Evolutionary conservation across 1,140 invertebrate genomes (phyloP), one percentile per base, ranked within the genome.

Genomic region (Thereuonema tuberculata): DNA sequence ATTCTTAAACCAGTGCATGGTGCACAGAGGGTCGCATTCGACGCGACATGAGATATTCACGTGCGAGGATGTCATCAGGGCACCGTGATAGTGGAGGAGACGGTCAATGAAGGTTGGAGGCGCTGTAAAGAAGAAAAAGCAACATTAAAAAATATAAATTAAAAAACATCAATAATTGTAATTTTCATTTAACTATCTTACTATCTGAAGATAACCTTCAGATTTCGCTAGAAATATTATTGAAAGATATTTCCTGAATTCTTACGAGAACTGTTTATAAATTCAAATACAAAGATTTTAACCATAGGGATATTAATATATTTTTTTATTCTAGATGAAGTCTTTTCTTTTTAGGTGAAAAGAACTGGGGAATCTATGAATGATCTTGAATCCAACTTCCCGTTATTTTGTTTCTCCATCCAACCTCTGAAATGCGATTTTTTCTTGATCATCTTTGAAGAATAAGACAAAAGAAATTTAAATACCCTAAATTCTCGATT

Each of bases 51-150:
- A 85, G 12, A 93, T 78, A 56, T 81, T 87, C 47, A 91, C 84
- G 67, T 85, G 83, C 49, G 79, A 77, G 14, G 80, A 80, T 67
- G 82, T 85, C 70, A 82, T 84, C 12, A 86, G 76, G 24, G 80
- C 85, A n/a, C 87, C 89, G 62, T 81, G 82, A 74, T 87, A 88
- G 1, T 83, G 84, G n/a, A 80, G 81, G 59, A 91, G 79, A 43
- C 85, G 82, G 64, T 84, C 83, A 61, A 93, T 92, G 71, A 93
- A 90, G 53, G 84, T 81, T 21, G 89, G 90, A 14, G 87, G 84
- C 46, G 87, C 89, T 85, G 75, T 63, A 76, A 68, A 48, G 43
- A 77, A 67, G 57, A 64, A 67, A 71, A 63, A 59, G 68, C 31
- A 52, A 49, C 52, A 59, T 60, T 14, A 47, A 48, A 48, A 23